A percentile compares a stretch with the other conserved stretches of the same genome.
Conservation (phyloP, 2,888 invertebrate species). For the Drosophila suboccidentalis region DNA sequence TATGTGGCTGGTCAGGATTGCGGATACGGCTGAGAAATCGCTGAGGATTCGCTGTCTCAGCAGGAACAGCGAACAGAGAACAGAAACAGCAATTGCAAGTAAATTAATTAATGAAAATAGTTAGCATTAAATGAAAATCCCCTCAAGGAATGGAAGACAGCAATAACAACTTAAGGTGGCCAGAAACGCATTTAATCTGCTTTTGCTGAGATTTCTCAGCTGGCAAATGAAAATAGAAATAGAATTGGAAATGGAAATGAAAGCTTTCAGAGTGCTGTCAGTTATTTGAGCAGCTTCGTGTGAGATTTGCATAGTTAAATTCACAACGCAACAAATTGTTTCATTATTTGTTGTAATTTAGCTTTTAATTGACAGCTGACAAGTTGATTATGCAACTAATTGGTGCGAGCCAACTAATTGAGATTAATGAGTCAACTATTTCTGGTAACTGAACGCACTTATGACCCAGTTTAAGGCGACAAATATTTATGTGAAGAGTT, state of each 20-base stretch:
- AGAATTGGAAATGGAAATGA: constrained; percentile 4
- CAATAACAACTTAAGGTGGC: constrained; percentile 39
- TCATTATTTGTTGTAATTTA: constrained; percentile 22
- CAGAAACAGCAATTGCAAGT: constrained; percentile 57
- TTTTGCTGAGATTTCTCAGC: constrained; percentile 35
- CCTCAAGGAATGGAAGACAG: background rate
- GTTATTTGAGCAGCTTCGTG: constrained; percentile 1
- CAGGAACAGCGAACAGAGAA: constrained; percentile 21
- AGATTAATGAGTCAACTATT: constrained; percentile 52
- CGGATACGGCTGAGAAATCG: constrained; percentile 25
- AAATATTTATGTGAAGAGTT: background rate
- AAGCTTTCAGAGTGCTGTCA: constrained; percentile 1
- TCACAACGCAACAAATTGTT: constrained; percentile 25
- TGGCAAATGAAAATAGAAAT: constrained; percentile 18
- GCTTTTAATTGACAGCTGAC: constrained; percentile 69
- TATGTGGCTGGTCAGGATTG: constrained; percentile 53
- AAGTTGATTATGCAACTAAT: constrained; percentile 67
- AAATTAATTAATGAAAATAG: constrained; percentile 74
- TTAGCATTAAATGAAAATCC: constrained; percentile 31
- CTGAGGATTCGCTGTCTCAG: constrained; percentile 28
- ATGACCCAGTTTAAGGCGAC: background rate
- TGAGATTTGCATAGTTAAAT: constrained; percentile 46
- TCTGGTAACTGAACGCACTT: background rate
- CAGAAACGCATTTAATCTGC: constrained; percentile 62
- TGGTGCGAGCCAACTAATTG: constrained; percentile 55